Base-by-base conservation (phyloP, 2,113 vertebrate species). In the Baryphthengus martii region DNA sequence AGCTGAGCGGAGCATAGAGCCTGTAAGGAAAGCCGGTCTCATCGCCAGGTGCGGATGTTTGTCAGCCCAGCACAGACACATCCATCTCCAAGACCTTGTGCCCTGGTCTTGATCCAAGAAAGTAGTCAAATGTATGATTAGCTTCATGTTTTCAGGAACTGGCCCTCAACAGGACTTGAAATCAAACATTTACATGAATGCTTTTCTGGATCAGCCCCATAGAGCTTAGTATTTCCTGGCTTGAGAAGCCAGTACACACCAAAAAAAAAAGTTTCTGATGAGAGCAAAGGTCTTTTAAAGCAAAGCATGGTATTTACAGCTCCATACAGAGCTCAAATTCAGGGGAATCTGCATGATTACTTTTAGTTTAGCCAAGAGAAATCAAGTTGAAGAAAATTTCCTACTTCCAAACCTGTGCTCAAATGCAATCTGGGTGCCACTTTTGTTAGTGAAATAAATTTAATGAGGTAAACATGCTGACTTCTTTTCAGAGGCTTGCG, bases 331-430 rank as follows among this genome's bases (percentile, higher is more conserved):
- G 44, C 37, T 93, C 49, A 45, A 72, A 82, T 45, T 45, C 49
- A 82, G 49, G 18, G 52, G 14, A 77, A 71, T 25, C 61, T 72
- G 5, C 11, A 49, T 11, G 24, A 71, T 66, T 85, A 24, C 31
- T 50, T 78, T 65, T 49, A 37, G 8, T 63, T 90, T 61, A 79
- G 37, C 24, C 74, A 78, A 75, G 20, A 31, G 45, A 94, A 94
- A 83, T 33, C 11, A 55, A 89, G 18, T 55, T 56, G 56, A 88
- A 85, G 49, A 62, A 86, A 91, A 47, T n/a, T 55, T 93, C 11
- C 3, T 52, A 9, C 17, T 81, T 85, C 66, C 39, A 78, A 85
- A 52, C 4, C 10, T 84, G 31, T 2, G 8, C 12, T 14, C 42
- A 89, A 87, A 58, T 59, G 29, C 28, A 91, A 65, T 26, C 33